Base-by-base conservation (phyloP, 2,888 invertebrate genomes). In the Epirrhoe tristata region DNA sequence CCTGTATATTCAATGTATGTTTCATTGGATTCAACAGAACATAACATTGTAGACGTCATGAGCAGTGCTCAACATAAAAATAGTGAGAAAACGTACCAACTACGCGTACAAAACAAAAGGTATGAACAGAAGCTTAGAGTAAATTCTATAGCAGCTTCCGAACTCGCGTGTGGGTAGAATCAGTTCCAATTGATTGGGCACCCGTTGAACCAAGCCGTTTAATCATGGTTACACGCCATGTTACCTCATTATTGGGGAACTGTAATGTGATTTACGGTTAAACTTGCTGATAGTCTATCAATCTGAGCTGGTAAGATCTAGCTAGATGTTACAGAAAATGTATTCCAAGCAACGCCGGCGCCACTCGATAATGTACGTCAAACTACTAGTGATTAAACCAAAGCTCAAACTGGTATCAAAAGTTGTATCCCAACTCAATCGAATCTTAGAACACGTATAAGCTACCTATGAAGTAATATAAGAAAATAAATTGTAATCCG, bases 141-240 rank as follows among this genome's bases (percentile, higher is more conserved):
- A 80, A 83, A 82, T 81, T 80, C 81, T 77, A 77, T 73, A 74
- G 78, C 77, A 74, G 77, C 78, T 78, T 80, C 74, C 74, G 73
- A 77, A 74, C 74, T 76, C 77, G 77, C 74, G 75, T 72, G 78
- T 74, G 77, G 75, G 76, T 75, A 71, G 79, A 77, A 88, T 87
- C 83, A 81, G 82, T 84, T 84, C 83, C 83, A 76, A 78, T 80
- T 87, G 88, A 89, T 89, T 83, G 84, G 83, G 74, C 84, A 77
- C 76, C 73, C 81, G 80, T 76, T 83, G 81, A 83, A 82, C 81
- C 79, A 83, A 80, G 77, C 79, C 80, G 77, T 77, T 88, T 89
- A 86, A 88, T 89, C 86, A 84, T 77, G 78, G 81, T 81, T 82
- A 81, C 82, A 80, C 79, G 83, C 78, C 74, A 74, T 78, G 78